Evolutionary conservation across 2,797 vertebrate species (phyloP), one percentile per base, ranked within the genome.

Genomic region (Esox masquinongy): DNA sequence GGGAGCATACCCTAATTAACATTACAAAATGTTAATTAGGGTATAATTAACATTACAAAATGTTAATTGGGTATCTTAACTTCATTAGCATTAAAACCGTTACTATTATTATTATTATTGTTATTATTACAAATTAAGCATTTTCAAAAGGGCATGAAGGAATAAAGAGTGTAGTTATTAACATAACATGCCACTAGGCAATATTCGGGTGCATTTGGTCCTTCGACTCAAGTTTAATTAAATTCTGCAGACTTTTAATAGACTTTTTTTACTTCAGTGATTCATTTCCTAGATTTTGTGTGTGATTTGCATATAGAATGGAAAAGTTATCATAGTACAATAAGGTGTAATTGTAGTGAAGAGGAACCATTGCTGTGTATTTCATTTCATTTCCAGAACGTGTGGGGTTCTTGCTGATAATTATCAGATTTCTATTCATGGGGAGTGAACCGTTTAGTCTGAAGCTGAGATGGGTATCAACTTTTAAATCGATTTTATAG

Each of bases 291-390:
- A 19, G 69, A 74, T 19, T 53, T 2, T 53, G 56, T 47, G 26
- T 56, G 43, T 31, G 66, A 68, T 77, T 78, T 77, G 73, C 61
- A 70, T 77, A 12, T 71, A 70, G 22, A 79, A 71, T 63, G 31
- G 63, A 34, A 74, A 72, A 29, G 70, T 73, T 74, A 70, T 76
- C 61, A 66, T 49, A 53, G 24, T 47, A 74, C 31, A 74, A 77
- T 70, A 56, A 76, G 56, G 43, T 78, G 24, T 76, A 87, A 84
- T 79, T 83, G 73, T 75, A 56, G 68, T 53, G 67, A 77, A 70
- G 29, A 76, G 68, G 39, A 79, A 70, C 56, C 63, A 63, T 70
- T 11, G 9, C 56, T 12, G 50, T 72, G 68, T 75, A 76, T 83
- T 79, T 73, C 51, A 24, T 39, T 66, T 36, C 31, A 24, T 39